A percentile compares a stretch with the other conserved stretches of the same genome.
These are phyloP conservation scores for Steinernema scapterisci DNA, from an alignment of 2,888 invertebrate species.

Conservation along the genomic window DNA sequence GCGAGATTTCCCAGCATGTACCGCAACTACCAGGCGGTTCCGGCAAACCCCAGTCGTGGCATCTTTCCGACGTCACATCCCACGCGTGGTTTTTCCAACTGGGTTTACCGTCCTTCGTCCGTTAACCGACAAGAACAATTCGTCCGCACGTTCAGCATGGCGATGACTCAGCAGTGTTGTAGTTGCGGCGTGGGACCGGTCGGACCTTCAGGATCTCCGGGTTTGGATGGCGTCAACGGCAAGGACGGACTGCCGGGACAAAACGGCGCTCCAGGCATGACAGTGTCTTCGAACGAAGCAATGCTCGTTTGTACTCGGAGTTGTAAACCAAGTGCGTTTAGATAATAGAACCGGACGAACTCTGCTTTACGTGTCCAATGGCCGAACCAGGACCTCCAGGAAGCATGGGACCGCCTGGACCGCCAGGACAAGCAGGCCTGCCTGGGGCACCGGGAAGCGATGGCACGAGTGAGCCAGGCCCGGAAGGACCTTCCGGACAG, in stretches of 20 bases:
- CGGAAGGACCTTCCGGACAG: neutral
- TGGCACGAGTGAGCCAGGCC: neutral
- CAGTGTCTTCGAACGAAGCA: neutral
- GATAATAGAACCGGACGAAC: neutral
- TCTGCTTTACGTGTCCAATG: neutral
- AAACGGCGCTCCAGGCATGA: neutral
- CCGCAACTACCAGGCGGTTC: constrained; percentile 14
- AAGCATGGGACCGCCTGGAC: constrained; percentile 24
- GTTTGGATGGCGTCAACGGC: constrained; percentile 20
- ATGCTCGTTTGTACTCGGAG: neutral
- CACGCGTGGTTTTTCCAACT: neutral
- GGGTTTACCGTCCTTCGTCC: neutral
- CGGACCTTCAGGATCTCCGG: constrained; percentile 19
- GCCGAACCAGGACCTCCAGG: constrained; percentile 10
- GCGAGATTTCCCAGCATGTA: neutral
- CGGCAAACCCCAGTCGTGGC: neutral
- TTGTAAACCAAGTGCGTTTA: neutral
- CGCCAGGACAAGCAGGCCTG: neutral
- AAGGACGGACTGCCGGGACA: constrained; percentile 10
- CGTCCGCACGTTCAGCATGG: neutral
- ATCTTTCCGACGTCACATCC: neutral
- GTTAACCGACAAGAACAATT: neutral
- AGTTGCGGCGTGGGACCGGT: neutral
- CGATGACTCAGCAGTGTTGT: neutral
- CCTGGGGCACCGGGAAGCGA: constrained; percentile 1